Evolutionary conservation across 2,797 vertebrate species (phyloP).

Genomic region (Macropodus opercularis): DNA sequence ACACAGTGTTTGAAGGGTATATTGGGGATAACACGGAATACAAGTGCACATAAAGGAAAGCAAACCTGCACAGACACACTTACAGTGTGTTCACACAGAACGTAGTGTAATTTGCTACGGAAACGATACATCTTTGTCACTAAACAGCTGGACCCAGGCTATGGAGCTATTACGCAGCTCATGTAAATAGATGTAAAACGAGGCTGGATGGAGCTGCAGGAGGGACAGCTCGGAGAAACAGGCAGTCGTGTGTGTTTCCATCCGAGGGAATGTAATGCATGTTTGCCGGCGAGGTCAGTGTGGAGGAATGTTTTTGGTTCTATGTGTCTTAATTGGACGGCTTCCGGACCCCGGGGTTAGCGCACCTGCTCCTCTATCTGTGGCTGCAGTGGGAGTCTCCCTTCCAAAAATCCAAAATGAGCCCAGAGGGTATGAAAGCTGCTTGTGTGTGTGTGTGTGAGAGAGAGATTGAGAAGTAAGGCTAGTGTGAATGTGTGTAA

Average conservation of each 20-base stretch:
- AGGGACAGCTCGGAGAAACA: constrained; percentile 48
- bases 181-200: constrained; percentile 73
- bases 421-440: constrained; percentile 56
- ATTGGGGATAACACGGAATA: constrained; percentile 49
- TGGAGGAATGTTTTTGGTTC: constrained; percentile 72
- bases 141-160: constrained; percentile 66
- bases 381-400: constrained; percentile 67
- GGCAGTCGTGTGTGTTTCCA: constrained; percentile 54
- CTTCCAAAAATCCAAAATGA: constrained; percentile 71
- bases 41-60: constrained; percentile 4
- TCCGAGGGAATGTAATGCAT: constrained; percentile 60
- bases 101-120: constrained; percentile 37
- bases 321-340: constrained; percentile 85
- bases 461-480: background rate
- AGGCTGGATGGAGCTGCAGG: constrained; percentile 62
- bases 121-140: constrained; percentile 52
- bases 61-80: constrained; percentile 19
- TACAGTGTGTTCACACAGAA: constrained; percentile 4
- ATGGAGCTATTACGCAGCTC: constrained; percentile 59
- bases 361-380: constrained; percentile 82
- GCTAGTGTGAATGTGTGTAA: background rate
- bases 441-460: background rate
- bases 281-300: constrained; percentile 68
- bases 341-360: constrained; percentile 78
- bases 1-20: constrained; percentile 36